Percentiles rank a stretch among this genome's conserved stretches.
Evolutionary conservation across 2,113 vertebrate species (phyloP).

Genomic region (Podarcis cretensis): DNA sequence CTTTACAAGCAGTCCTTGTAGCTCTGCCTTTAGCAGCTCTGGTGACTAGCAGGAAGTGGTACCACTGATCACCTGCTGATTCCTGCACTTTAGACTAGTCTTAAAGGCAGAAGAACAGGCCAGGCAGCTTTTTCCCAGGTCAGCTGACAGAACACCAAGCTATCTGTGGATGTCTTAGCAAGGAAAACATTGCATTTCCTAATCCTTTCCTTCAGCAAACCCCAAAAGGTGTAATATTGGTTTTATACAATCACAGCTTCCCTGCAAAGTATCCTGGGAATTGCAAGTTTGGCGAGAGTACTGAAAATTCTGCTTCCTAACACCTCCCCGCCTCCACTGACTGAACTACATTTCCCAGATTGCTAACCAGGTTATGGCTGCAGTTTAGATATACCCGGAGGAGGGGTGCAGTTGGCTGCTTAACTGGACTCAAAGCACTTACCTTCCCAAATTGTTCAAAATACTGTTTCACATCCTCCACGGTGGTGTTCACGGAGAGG

Average conservation of each 20-base stretch:
- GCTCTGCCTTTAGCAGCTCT: neutral
- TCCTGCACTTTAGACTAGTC: neutral
- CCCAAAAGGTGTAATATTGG: too few species aligned
- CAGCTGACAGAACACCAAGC: neutral
- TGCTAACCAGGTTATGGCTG: too few species aligned
- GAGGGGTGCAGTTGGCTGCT: constrained; percentile 37
- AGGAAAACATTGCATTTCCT: too few species aligned
- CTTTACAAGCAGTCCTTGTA: neutral
- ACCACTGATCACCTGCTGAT: neutral
- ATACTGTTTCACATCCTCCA: constrained; percentile 98
- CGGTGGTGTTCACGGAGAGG: constrained; percentile 96
- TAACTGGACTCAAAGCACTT: constrained; percentile 58
- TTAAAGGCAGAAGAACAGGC: neutral
- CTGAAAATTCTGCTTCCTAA: neutral
- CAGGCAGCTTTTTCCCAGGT: neutral
- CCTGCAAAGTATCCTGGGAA: neutral
- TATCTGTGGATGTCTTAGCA: neutral
- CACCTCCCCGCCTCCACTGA: too few species aligned
- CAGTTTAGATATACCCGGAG: neutral
- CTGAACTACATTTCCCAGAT: neutral
- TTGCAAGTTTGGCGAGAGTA: neutral
- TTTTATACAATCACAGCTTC: neutral
- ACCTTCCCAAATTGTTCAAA: constrained; percentile 99
- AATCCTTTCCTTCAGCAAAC: too few species aligned
- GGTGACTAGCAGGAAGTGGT: neutral